A percentile compares a stretch with the other conserved stretches of the same genome.
phyloP scores from a whole-genome alignment of 2,113 vertebrate species.

The Struthidea cinerea region DNA sequence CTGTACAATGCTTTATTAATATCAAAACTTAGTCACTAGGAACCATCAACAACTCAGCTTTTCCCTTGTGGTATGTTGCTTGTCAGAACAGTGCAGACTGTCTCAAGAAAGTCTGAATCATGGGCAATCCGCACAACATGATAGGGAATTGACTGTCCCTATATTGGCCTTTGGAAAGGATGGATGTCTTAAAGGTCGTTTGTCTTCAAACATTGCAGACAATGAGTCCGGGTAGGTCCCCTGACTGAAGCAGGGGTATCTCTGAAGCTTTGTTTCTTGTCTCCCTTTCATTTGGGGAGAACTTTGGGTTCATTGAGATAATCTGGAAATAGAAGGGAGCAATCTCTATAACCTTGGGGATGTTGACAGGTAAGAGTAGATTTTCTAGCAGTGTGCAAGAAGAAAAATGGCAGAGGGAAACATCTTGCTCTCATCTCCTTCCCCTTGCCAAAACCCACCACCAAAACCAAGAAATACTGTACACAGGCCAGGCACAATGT shows the following conservation, averaged over 20 bases:
- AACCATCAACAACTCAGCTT: neutral
- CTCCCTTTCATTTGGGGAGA: neutral
- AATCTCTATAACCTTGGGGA: neutral
- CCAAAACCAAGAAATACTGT: neutral
- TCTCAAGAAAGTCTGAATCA: neutral
- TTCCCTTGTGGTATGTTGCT: neutral
- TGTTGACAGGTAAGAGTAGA: neutral
- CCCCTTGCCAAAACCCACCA: neutral
- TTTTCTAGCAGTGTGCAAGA: neutral
- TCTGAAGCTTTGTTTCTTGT: neutral
- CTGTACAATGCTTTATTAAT: neutral
- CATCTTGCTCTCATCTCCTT: neutral
- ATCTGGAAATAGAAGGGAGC: neutral
- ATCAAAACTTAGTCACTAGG: neutral
- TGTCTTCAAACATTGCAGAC: neutral
- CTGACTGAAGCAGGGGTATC: neutral
- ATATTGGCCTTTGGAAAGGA: neutral
- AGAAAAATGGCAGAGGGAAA: neutral
- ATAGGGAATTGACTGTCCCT: neutral
- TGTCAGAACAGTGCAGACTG: neutral
- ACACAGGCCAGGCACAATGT: neutral
- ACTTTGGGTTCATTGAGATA: neutral
- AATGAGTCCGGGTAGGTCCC: neutral
- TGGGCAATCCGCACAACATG: neutral
- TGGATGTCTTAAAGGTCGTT: neutral